phyloP scores from a whole-genome alignment of 2,888 invertebrate species.

The Platycnemis pennipes region DNA sequence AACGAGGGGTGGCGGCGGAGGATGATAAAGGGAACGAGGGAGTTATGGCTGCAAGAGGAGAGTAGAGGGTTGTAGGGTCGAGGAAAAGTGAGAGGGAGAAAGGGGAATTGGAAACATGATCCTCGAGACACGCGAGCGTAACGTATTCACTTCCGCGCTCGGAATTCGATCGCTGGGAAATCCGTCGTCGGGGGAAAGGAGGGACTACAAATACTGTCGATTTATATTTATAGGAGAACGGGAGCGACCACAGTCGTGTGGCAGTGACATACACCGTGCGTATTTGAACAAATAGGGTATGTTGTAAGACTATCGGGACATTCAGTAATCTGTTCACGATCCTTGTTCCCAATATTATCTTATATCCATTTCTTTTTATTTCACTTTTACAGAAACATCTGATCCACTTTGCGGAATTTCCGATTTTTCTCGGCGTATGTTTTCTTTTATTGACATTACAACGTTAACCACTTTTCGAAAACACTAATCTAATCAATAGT shows the following conservation, averaged over 20 bases:
- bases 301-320: not conserved
- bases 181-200: not conserved
- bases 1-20: not conserved
- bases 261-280: not conserved
- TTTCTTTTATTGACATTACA: no score
- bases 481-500: no score
- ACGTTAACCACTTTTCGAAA: no score
- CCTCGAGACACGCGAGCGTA: not conserved
- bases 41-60: not conserved
- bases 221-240: not conserved
- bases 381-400: no score
- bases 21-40: not conserved
- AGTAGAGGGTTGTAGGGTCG: not conserved
- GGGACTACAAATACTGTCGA: not conserved
- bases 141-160: slow-evolving; percentile 3
- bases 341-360: no score
- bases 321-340: not conserved
- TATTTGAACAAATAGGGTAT: not conserved
- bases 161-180: not conserved
- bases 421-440: no score
- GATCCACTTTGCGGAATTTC: no score
- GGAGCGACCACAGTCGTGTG: not conserved
- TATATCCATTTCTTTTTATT: no score
- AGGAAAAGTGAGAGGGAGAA: not conserved
- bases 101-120: slow-evolving; percentile 1